These are phyloP conservation scores for Murina feae DNA, from an alignment of 2,113 vertebrate genomes.

Conservation along the genomic window DNA sequence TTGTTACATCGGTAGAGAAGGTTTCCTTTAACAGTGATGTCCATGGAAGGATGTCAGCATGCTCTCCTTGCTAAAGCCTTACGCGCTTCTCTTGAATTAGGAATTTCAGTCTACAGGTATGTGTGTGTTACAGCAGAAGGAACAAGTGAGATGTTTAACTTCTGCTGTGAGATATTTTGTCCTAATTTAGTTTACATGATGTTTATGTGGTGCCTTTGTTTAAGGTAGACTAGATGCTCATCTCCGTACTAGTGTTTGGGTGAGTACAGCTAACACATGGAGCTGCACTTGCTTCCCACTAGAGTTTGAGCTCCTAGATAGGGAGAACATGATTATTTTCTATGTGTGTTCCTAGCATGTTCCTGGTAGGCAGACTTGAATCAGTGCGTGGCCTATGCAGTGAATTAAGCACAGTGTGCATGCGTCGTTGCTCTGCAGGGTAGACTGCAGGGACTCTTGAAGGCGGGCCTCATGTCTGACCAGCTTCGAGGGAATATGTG, in stretches of 20 bases:
- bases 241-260: neutral
- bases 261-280: neutral
- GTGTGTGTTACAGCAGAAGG: neutral
- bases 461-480: fast-evolving
- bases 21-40: neutral
- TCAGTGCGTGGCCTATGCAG: fast-evolving
- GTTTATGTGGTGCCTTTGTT: neutral
- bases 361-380: neutral
- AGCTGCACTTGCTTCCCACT: neutral
- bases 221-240: neutral
- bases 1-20: neutral
- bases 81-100: neutral
- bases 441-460: neutral
- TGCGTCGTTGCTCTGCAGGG: fast-evolving
- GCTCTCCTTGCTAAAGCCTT: neutral
- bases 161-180: neutral
- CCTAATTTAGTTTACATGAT: neutral
- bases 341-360: fast-evolving
- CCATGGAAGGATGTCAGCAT: neutral
- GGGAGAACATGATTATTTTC: fast-evolving
- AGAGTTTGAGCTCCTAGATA: fast-evolving
- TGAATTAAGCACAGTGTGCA: fast-evolving
- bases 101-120: neutral
- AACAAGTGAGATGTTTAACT: neutral
- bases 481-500: fast-evolving